Base-by-base conservation (phyloP, 92 coral and sea anemone species). In the Palythoa caribaeorum region DNA sequence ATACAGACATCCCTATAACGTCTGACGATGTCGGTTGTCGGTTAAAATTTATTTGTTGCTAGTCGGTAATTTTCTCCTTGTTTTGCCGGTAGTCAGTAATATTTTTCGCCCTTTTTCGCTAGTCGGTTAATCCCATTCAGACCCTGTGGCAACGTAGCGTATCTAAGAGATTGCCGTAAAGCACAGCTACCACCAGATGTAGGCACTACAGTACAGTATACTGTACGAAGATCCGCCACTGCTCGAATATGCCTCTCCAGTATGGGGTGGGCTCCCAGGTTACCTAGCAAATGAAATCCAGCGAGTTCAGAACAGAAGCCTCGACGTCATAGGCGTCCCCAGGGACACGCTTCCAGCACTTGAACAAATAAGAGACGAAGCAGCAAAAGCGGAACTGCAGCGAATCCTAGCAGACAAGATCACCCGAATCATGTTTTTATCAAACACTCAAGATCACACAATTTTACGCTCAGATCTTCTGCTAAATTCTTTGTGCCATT, bases 111-210 rank as follows among this genome's bases (percentile, higher is more conserved):
- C n/a, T n/a, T n/a, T n/a, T n/a, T n/a, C n/a, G n/a, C n/a, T n/a
- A n/a, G n/a, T n/a, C n/a, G n/a, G n/a, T n/a, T n/a, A n/a, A n/a
- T n/a, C n/a, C n/a, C n/a, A n/a, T n/a, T n/a, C n/a, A n/a, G n/a
- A n/a, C n/a, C n/a, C n/a, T n/a, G n/a, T n/a, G n/a, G n/a, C n/a
- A n/a, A n/a, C n/a, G n/a, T n/a, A n/a, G n/a, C n/a, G n/a, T 37
- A 6, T n/a, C n/a, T 17, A 19, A 83, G 40, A 83, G 38, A 75
- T 28, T 21, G 36, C 50, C 54, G 20, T 21, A 83, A 19, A 21
- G 76, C 13, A 68, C 73, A 52, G 66, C 8, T 13, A 83, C 87
- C 53, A 68, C 55, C 70, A 83, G 83, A 83, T 17, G 54, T 83
- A 83, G 51, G 87, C 47, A 83, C 66, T 83, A 16, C 55, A 51